Base-by-base conservation (phyloP, 2,113 vertebrate genomes). In the Atrichornis clamosus region DNA sequence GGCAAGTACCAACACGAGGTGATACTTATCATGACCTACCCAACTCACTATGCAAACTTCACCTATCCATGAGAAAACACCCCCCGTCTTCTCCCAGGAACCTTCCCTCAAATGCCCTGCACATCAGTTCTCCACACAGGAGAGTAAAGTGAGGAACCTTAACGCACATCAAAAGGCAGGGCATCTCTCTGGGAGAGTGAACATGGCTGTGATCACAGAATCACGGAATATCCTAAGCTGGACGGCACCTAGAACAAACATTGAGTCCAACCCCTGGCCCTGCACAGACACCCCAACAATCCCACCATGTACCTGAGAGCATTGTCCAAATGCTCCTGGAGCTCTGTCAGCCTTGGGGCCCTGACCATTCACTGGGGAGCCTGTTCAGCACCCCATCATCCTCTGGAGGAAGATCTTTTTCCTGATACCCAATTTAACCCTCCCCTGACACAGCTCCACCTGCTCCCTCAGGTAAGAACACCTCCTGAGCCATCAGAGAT, bases 1-100 rank as follows among this genome's bases (percentile, higher is more conserved):
- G 94, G 62, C 87, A 87, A 90, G 94, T 70, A 75, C 89, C 74
- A n/a, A 89, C 93, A 89, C 1, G 91, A 89, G 69, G 37, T 2
- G 69, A 80, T 58, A n/a, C 55, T 24, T 32, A 89, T 63, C 86
- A 47, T 62, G 15, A 83, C 9, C 75, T 85, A 20, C 85, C 26
- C 88, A 52, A 24, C 18, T 81, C 79, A 24, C 88, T 77, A 80
- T 18, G 76, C 90, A 84, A 89, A 89, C 72, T 50, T 53, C 55
- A 63, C 30, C 59, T 64, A 35, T 53, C 53, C 49, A 50, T 4
- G 33, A 27, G n/a, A 60, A 73, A 85, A 68, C 85, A 68, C 10
- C 5, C 52, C 27, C 17, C 27, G 8, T 37, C 26, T 26, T 26
- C 65, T 64, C 83, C 42, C 60, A 44, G 53, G 1, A 9, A 18